Percentiles rank a stretch among this genome's conserved stretches.
These are phyloP conservation scores for Protophormia terraenovae DNA, from an alignment of 2,888 invertebrate genomes.

Conservation along the genomic window DNA sequence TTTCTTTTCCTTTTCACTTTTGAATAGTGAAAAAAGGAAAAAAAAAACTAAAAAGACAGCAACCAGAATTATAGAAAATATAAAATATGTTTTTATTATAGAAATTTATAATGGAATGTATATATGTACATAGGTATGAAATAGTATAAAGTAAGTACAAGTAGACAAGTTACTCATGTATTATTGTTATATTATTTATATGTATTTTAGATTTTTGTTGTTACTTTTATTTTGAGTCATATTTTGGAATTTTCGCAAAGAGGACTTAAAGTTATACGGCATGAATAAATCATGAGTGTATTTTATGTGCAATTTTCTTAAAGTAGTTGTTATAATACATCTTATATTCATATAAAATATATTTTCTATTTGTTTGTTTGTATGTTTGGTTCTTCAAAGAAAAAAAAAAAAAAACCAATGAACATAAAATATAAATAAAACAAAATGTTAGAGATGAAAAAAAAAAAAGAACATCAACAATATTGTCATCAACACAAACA, in stretches of 20 bases:
- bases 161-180: not conserved
- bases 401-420: not conserved
- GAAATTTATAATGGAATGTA: conserved; percentile 7
- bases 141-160: not conserved
- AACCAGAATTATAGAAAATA: conserved; percentile 13
- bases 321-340: conserved; percentile 35
- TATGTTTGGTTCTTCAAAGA: not conserved
- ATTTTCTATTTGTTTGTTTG: not conserved
- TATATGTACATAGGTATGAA: not conserved
- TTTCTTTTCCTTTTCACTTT: conserved; percentile 4
- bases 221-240: not conserved
- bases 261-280: conserved; percentile 32
- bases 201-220: not conserved
- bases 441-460: conserved; percentile 18
- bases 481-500: conserved; percentile 71
- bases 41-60: not conserved
- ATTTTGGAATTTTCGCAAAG: not conserved
- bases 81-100: conserved; percentile 33
- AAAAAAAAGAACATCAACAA: conserved; percentile 60
- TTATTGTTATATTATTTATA: conserved; percentile 24
- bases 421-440: conserved; percentile 2
- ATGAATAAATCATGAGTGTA: conserved; percentile 61
- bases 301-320: conserved; percentile 63
- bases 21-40: conserved; percentile 10
- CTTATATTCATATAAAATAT: not conserved